Evolutionary conservation across 2,888 invertebrate genomes (phyloP).

Genomic region (Seladonia tumulorum): DNA sequence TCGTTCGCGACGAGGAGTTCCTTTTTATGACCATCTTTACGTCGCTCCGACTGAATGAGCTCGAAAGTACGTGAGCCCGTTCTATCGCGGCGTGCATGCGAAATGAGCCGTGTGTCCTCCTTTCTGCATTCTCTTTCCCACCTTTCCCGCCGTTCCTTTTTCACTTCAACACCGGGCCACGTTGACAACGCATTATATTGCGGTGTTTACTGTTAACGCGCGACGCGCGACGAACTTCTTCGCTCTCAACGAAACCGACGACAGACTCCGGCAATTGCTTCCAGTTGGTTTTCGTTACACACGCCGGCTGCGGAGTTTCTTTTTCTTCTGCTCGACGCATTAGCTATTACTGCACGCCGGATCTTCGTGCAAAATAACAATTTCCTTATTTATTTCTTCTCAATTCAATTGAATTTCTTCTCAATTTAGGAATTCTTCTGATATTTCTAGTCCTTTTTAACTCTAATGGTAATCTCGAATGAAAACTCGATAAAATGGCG

Average conservation of each 20-base stretch:
- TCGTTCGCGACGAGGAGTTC: slow-evolving; percentile 55
- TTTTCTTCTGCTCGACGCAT: not conserved
- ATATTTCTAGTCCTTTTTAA: too few relatives aligned
- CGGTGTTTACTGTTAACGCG: not conserved
- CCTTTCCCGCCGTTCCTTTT: not conserved
- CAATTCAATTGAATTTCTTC: too few relatives aligned
- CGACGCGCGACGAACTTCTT: not conserved
- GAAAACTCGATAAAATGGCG: too few relatives aligned
- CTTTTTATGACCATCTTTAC: slow-evolving; percentile 65
- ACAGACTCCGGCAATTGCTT: not conserved
- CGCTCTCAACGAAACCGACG: not conserved
- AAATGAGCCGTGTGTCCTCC: slow-evolving; percentile 37
- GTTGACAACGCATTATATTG: slow-evolving; percentile 43
- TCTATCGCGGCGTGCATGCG: slow-evolving; percentile 48
- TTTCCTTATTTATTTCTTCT: too few relatives aligned
- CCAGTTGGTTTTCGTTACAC: not conserved
- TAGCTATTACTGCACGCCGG: not conserved
- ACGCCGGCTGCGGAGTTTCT: not conserved
- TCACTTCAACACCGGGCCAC: slow-evolving; percentile 10
- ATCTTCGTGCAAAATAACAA: not conserved
- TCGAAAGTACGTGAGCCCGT: slow-evolving; percentile 62
- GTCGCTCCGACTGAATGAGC: slow-evolving; percentile 60
- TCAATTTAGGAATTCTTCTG: too few relatives aligned
- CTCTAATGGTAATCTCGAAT: too few relatives aligned
- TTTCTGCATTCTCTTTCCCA: not conserved